Conservation (phyloP, 2,797 vertebrate genomes). For the Bradypodion pumilum region DNA sequence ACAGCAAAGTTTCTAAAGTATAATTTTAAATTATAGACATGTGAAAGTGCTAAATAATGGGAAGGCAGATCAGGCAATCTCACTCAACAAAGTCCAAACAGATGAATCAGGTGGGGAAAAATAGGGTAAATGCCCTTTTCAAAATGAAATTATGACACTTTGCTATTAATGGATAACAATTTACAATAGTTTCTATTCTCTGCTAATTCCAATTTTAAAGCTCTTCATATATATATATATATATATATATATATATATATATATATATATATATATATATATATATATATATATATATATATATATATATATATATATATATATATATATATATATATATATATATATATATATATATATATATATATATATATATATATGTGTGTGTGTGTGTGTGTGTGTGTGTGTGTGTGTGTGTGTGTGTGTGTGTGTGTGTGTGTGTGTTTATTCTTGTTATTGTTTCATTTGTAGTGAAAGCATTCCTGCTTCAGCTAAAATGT, state of each 20-base stretch:
- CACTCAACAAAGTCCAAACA: not conserved
- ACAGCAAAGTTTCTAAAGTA: slow-evolving; percentile 20
- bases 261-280: no score
- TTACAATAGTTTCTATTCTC: not conserved
- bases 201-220: slow-evolving; percentile 26
- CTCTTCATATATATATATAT: slow-evolving; percentile 59
- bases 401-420: no score
- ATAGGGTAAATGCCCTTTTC: slow-evolving; percentile 45
- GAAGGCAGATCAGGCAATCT: not conserved
- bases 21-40: slow-evolving; percentile 28
- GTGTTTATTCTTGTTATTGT: no score
- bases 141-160: not conserved
- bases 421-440: slow-evolving; percentile 39
- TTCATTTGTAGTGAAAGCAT: slow-evolving; percentile 68
- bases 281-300: no score
- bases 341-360: no score
- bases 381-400: no score
- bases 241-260: no score
- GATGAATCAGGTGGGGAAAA: slow-evolving; percentile 45
- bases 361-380: no score
- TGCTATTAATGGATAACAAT: not conserved
- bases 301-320: no score
- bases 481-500: slow-evolving; percentile 77
- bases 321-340: no score
- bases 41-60: slow-evolving; percentile 17